Percentiles rank a stretch among this genome's conserved stretches.
These are phyloP conservation scores for Grallaria varia DNA, from an alignment of 2,113 vertebrate genomes.

Conservation along the genomic window DNA sequence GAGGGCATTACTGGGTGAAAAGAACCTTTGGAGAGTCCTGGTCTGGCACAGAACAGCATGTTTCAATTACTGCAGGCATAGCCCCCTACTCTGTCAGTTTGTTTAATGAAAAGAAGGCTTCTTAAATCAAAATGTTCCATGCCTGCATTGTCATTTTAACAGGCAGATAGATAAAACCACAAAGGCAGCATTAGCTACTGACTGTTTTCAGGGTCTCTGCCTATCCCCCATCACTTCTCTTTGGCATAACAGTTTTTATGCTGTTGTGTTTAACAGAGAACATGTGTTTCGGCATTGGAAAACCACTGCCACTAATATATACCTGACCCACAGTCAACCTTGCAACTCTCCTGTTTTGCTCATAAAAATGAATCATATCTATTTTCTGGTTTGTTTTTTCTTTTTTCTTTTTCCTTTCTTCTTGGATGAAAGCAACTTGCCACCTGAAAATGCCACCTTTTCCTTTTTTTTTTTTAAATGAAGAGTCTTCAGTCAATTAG, in stretches of 20 bases:
- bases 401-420: background rate
- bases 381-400: background rate
- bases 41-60: conserved; percentile 68
- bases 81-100: conserved; percentile 68
- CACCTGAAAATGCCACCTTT: background rate
- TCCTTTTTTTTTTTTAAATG: background rate
- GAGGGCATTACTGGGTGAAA: conserved; percentile 59
- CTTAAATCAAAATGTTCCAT: conserved; percentile 72
- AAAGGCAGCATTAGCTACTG: conserved; percentile 65
- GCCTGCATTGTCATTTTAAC: conserved; percentile 75
- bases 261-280: background rate
- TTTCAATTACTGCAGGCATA: conserved; percentile 76
- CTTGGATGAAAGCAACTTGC: background rate
- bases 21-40: conserved; percentile 68
- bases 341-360: background rate
- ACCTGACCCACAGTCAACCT: background rate
- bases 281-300: background rate
- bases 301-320: background rate
- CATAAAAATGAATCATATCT: background rate
- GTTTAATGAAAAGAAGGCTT: conserved; percentile 74
- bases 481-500: background rate
- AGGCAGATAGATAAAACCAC: conserved; percentile 71
- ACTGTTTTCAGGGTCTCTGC: conserved; percentile 11
- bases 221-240: background rate
- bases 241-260: background rate